phyloP scores from a whole-genome alignment of 1,140 invertebrate species.

The Trichomalopsis sarcophagae region DNA sequence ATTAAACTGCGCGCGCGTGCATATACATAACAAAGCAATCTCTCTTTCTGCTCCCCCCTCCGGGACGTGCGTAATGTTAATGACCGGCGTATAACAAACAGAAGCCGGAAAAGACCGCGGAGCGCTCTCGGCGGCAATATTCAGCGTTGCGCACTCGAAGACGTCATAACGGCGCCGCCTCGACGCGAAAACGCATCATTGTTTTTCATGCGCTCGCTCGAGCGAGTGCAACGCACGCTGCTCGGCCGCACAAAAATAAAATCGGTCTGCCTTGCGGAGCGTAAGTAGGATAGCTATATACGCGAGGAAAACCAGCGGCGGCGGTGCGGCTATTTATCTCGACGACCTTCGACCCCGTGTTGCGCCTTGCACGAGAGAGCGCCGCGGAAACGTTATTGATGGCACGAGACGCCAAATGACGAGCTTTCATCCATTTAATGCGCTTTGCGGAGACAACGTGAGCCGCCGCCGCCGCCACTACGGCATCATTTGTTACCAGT shows the following conservation, averaged over 20 bases:
- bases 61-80: not conserved
- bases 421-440: not conserved
- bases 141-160: conserved; percentile 35
- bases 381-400: conserved; percentile 19
- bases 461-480: not conserved
- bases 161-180: conserved; percentile 44
- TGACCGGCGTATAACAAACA: conserved; percentile 21
- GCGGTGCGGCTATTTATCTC: conserved; percentile 20
- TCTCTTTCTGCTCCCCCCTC: not conserved
- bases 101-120: conserved; percentile 34
- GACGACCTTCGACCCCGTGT: conserved; percentile 14
- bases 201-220: conserved; percentile 38
- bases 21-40: conserved; percentile 1
- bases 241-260: conserved; percentile 48
- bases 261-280: conserved; percentile 18
- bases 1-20: not conserved
- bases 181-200: conserved; percentile 50
- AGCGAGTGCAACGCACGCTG: conserved; percentile 36
- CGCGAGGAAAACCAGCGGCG: not conserved
- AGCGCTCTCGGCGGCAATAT: not conserved
- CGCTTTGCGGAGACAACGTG: not conserved
- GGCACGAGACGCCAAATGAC: not conserved
- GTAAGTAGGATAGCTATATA: conserved; percentile 40
- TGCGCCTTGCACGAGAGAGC: not conserved
- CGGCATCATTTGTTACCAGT: conserved; percentile 1